A percentile compares a stretch with the other conserved stretches of the same genome.
These are phyloP conservation scores for Poecilia gillii DNA, from an alignment of 2,797 vertebrate species.

Conservation along the genomic window DNA sequence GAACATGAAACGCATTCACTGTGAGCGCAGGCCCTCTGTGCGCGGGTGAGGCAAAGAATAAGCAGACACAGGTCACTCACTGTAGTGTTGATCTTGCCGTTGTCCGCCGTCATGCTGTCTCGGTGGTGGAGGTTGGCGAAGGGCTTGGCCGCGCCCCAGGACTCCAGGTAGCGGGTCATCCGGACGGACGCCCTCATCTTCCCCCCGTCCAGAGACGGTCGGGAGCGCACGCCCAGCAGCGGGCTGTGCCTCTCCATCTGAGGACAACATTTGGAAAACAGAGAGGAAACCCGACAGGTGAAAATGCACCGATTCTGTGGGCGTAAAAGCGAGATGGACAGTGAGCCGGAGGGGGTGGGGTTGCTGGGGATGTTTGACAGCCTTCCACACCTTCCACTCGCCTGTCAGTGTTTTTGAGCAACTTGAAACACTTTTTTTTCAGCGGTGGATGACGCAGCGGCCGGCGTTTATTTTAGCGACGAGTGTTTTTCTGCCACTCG, in stretches of 20 bases:
- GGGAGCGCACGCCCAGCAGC: conserved; percentile 86
- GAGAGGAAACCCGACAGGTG: not conserved
- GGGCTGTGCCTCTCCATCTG: conserved; percentile 93
- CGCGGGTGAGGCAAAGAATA: not conserved
- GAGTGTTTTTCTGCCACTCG: conserved; percentile 38
- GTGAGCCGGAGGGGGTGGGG: not conserved
- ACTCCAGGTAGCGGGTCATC: conserved; percentile 98
- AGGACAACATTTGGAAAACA: not conserved
- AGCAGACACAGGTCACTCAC: conserved; percentile 74
- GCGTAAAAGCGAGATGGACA: conserved; percentile 13
- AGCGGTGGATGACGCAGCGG: conserved; percentile 11
- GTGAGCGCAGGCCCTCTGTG: not conserved
- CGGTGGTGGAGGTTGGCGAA: conserved; percentile 96
- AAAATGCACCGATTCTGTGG: not conserved
- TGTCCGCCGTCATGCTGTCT: conserved; percentile 97
- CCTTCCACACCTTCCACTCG: conserved; percentile 21
- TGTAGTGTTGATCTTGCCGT: conserved; percentile 94
- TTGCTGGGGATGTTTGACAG: conserved; percentile 19
- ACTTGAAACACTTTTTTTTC: conserved; percentile 36
- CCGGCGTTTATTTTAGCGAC: conserved; percentile 23
- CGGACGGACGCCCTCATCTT: conserved; percentile 97
- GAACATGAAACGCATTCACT: conserved; percentile 38
- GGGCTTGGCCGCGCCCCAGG: conserved; percentile 97
- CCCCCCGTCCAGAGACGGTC: conserved; percentile 87
- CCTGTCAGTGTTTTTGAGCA: conserved; percentile 18